Evolutionary conservation across 1,140 invertebrate species (phyloP).

Genomic region (Drosophila mojavensis): DNA sequence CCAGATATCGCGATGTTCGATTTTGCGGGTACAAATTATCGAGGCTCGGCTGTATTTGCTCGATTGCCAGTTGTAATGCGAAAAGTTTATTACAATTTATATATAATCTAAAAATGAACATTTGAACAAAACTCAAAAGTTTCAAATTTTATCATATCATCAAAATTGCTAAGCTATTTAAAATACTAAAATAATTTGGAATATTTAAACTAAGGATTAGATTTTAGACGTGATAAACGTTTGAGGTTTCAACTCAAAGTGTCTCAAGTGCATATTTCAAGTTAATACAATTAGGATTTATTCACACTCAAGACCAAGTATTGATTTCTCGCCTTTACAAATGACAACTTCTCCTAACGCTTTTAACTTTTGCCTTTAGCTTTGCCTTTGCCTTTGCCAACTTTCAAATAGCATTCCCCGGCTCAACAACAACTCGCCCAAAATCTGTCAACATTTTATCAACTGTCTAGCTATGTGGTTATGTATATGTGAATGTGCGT

Average conservation of each 20-base stretch:
- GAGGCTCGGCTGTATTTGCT: too few relatives aligned
- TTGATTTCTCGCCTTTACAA: conserved; percentile 38
- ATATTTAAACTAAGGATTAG: neutral
- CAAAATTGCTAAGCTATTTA: neutral
- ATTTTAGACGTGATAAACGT: too few relatives aligned
- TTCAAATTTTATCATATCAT: neutral
- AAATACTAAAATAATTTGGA: neutral
- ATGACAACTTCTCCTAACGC: conserved; percentile 41
- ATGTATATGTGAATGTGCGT: conserved; percentile 20
- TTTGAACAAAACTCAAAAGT: neutral
- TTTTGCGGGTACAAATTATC: too few relatives aligned
- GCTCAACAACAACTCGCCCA: conserved; percentile 57
- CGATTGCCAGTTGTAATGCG: too few relatives aligned
- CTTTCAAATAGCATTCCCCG: conserved; percentile 29
- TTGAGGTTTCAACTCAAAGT: conserved; percentile 1
- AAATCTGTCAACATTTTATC: conserved; percentile 81
- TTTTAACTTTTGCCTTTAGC: conserved; percentile 48
- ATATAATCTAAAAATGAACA: too few relatives aligned
- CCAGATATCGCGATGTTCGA: too few relatives aligned
- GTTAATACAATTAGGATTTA: conserved; percentile 57
- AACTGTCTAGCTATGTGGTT: conserved; percentile 40
- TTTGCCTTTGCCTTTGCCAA: conserved; percentile 36
- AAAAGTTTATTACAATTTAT: too few relatives aligned
- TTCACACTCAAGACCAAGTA: conserved; percentile 47
- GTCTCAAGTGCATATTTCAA: conserved; percentile 17